Evolutionary conservation across 2,113 vertebrate genomes (phyloP).

Genomic region (Riparia riparia): DNA sequence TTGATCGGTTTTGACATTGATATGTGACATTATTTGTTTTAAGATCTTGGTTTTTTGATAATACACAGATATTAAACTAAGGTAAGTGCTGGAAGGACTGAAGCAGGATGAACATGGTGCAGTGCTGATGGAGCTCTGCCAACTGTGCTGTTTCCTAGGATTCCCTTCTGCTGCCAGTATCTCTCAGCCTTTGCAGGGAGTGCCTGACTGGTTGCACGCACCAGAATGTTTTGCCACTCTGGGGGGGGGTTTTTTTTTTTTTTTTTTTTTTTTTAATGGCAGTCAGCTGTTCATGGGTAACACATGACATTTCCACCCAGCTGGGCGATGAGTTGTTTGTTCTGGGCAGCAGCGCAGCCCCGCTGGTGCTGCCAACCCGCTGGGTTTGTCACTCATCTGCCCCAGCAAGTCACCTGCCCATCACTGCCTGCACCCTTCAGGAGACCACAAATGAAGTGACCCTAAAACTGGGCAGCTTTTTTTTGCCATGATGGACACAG

Average conservation of each 20-base stretch:
- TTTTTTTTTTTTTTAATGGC: background rate
- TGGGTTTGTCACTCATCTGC: background rate
- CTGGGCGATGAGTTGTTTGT: background rate
- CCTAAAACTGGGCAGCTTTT: background rate
- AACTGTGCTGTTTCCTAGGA: fast-evolving
- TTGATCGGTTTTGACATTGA: fast-evolving
- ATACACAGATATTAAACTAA: background rate
- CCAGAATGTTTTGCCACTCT: background rate
- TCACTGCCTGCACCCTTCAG: background rate
- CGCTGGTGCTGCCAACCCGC: background rate
- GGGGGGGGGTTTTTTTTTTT: background rate
- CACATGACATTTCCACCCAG: background rate
- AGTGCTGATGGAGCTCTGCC: background rate
- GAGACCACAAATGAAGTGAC: background rate
- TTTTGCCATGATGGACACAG: fast-evolving
- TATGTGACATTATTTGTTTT: background rate
- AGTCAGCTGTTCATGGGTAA: background rate
- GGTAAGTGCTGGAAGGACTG: background rate
- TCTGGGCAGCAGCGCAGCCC: background rate
- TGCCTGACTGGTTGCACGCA: background rate
- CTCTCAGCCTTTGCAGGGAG: background rate
- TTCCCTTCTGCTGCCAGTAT: background rate
- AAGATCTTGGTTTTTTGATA: background rate
- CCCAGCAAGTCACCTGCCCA: background rate
- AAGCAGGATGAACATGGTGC: background rate